Evolutionary conservation across 2,797 vertebrate species (phyloP).

Genomic region (Xiphorhynchus erythropygius): DNA sequence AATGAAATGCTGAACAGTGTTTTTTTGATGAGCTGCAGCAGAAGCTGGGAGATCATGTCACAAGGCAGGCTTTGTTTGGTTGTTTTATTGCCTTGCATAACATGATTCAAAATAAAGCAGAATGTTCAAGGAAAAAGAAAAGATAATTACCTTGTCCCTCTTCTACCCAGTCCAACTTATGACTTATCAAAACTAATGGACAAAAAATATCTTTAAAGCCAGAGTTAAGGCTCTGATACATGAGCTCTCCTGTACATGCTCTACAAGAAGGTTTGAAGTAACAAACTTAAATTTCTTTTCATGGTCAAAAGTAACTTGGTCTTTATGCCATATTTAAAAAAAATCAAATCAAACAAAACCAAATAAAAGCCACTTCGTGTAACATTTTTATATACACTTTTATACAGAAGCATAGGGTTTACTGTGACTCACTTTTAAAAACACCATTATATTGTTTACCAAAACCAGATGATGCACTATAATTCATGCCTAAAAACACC

Average conservation of each 20-base stretch:
- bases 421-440: slow-evolving; percentile 14
- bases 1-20: neutral
- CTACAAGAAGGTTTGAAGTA: neutral
- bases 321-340: neutral
- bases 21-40: neutral
- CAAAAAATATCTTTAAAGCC: neutral
- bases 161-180: neutral
- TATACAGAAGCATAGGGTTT: neutral
- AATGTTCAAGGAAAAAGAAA: neutral
- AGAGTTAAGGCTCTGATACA: neutral
- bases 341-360: neutral
- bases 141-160: neutral
- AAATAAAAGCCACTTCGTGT: neutral
- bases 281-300: neutral
- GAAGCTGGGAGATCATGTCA: neutral
- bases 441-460: slow-evolving; percentile 25
- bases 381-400: neutral
- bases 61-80: neutral
- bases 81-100: neutral
- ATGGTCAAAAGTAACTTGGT: neutral
- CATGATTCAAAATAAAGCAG: neutral
- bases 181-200: neutral
- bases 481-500: slow-evolving; percentile 16
- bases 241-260: neutral
- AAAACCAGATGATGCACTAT: neutral